Percentiles rank a stretch among this genome's conserved stretches.
Evolutionary conservation across 2,113 vertebrate species (phyloP).

Genomic region (Dinomys branickii): DNA sequence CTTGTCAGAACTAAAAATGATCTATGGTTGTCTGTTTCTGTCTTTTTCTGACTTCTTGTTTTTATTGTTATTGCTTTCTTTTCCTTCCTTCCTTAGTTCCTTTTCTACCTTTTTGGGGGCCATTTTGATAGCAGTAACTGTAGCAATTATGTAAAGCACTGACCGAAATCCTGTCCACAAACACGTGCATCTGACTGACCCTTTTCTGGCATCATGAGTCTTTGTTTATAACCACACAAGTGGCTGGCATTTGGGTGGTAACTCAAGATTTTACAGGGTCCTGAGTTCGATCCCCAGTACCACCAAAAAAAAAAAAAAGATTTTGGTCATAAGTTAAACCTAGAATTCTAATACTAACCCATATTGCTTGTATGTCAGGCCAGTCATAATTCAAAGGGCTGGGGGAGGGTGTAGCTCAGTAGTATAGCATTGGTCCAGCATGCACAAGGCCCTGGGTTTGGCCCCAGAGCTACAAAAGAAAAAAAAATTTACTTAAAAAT

Average conservation of each 20-base stretch:
- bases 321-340: not conserved
- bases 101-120: not conserved
- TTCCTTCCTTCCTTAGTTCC: not conserved
- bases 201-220: not conserved
- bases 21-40: not conserved
- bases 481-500: not conserved
- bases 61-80: not conserved
- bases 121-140: not conserved
- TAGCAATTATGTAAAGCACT: not conserved
- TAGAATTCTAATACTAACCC: not conserved
- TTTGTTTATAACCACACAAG: not conserved
- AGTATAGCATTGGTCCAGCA: too few species aligned
- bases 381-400: not conserved
- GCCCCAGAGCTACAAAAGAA: not conserved
- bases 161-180: not conserved
- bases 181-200: not conserved
- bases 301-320: too few species aligned
- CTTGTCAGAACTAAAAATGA: not conserved
- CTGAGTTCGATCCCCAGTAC: too few species aligned
- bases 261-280: too few species aligned
- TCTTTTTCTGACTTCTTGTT: not conserved
- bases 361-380: not conserved
- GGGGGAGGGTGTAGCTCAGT: not conserved
- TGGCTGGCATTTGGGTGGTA: not conserved
- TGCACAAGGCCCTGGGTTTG: not conserved